Conservation (phyloP, 2,888 invertebrate species). For the Andrena praecox region DNA sequence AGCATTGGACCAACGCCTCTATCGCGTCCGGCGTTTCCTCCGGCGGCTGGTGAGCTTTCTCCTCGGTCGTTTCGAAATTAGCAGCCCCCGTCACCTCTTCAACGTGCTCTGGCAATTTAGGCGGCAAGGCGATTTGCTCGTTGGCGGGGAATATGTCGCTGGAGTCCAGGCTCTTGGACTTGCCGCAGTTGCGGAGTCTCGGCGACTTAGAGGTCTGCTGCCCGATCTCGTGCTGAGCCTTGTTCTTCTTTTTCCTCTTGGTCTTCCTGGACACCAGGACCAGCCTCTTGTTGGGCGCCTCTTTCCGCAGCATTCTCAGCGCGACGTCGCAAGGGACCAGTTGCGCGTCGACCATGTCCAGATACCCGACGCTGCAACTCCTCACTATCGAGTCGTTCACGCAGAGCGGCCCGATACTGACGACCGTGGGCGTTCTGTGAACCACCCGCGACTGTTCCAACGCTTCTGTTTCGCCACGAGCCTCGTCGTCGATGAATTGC, state of each 20-base stretch:
- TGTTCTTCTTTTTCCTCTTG: constrained; percentile 84
- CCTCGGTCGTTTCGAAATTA: constrained; percentile 48
- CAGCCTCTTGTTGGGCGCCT: constrained; percentile 90
- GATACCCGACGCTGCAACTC: constrained; percentile 95
- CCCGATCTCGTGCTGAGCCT: constrained; percentile 79
- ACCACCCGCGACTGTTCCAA: constrained; percentile 70
- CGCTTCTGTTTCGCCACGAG: constrained; percentile 71
- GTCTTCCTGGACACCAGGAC: constrained; percentile 90
- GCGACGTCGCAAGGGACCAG: constrained; percentile 91
- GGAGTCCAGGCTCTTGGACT: constrained; percentile 94
- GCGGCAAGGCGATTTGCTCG: constrained; percentile 81
- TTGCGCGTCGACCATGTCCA: constrained; percentile 93
- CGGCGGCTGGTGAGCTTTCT: constrained; percentile 46
- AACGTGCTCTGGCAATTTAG: constrained; percentile 78
- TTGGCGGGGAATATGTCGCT: constrained; percentile 90
- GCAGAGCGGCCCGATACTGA: constrained; percentile 88
- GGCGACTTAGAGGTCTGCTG: constrained; percentile 84
- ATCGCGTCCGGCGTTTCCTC: constrained; percentile 18
- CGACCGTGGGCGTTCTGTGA: constrained; percentile 87
- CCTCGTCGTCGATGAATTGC: constrained; percentile 90
- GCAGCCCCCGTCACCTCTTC: constrained; percentile 70
- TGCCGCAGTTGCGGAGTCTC: constrained; percentile 89
- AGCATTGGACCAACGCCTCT: constrained; percentile 20
- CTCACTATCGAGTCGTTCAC: constrained; percentile 91
- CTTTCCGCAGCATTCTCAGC: constrained; percentile 89